A percentile compares a stretch with the other conserved stretches of the same genome.
Evolutionary conservation across 2,113 vertebrate species (phyloP).

Genomic region (Pachycephala philippinensis): DNA sequence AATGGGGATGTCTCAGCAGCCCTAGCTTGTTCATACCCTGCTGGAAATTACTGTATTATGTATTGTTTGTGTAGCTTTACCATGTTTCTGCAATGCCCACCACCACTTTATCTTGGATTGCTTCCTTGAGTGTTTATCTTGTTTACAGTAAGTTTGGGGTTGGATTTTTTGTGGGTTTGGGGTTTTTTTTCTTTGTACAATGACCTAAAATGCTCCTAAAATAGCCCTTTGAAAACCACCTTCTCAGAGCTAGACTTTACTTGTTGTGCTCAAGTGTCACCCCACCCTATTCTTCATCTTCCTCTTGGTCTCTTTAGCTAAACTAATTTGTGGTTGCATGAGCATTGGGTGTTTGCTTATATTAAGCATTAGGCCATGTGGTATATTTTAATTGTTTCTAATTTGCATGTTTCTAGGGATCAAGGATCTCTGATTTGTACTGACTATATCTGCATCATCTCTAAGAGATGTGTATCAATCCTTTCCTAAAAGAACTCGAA

Average conservation of each 20-base stretch:
- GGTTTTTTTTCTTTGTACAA: not conserved
- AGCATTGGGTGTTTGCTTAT: not conserved
- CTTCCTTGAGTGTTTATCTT: not conserved
- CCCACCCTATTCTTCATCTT: not conserved
- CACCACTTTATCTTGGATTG: not conserved
- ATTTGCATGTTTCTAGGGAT: constrained; percentile 20
- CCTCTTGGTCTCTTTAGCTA: not conserved
- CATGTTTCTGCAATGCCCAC: not conserved
- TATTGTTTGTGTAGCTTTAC: not conserved
- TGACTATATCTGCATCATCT: not conserved
- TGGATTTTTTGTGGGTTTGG: not conserved
- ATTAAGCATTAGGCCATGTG: not conserved
- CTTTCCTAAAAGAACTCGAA: not conserved
- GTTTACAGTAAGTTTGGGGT: not conserved
- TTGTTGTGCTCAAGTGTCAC: not conserved
- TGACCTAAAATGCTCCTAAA: not conserved
- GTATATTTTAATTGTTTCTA: constrained; percentile 23
- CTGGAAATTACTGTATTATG: not conserved
- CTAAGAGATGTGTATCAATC: not conserved
- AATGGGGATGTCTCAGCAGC: not conserved
- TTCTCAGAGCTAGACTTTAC: not conserved
- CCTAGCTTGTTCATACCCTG: not conserved
- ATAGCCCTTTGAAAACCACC: not conserved
- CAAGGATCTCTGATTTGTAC: constrained; percentile 20
- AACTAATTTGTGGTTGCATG: not conserved